Evolutionary conservation across 2,113 vertebrate genomes (phyloP).

Genomic region (Tichodroma muraria): DNA sequence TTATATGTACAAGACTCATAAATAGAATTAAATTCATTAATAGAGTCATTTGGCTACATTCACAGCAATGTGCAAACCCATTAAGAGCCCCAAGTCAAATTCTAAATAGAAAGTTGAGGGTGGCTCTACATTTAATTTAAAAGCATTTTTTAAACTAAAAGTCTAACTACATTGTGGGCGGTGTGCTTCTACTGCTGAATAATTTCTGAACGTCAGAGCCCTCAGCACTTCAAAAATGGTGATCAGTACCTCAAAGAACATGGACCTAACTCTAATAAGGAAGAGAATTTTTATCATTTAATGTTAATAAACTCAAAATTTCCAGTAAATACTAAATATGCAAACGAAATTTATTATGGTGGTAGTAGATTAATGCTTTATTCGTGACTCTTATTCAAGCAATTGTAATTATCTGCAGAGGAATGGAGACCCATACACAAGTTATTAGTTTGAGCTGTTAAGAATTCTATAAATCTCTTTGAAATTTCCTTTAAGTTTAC

Average conservation of each 20-base stretch:
- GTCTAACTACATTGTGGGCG: background rate
- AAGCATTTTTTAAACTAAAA: background rate
- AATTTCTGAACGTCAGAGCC: background rate
- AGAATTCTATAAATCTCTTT: conserved; percentile 7
- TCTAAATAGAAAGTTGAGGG: conserved; percentile 43
- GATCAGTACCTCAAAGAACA: background rate
- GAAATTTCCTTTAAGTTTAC: background rate
- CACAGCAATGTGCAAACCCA: conserved; percentile 18
- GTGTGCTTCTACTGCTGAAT: background rate
- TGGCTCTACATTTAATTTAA: conserved; percentile 45
- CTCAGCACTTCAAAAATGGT: background rate
- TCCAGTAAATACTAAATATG: background rate
- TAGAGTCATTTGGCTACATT: conserved; percentile 14
- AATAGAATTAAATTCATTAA: conserved; percentile 42
- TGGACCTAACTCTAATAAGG: background rate
- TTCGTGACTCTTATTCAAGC: conserved; percentile 43
- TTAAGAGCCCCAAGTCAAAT: conserved; percentile 37
- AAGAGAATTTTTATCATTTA: conserved; percentile 31
- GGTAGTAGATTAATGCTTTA: background rate
- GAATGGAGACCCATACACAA: background rate
- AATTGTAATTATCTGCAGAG: conserved; percentile 8
- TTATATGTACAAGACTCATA: background rate
- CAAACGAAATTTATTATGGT: conserved; percentile 33
- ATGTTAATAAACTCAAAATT: conserved; percentile 57
- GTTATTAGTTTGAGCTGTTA: background rate